These are phyloP conservation scores for Drosophila auraria DNA, from an alignment of 1,140 invertebrate genomes.

Conservation along the genomic window DNA sequence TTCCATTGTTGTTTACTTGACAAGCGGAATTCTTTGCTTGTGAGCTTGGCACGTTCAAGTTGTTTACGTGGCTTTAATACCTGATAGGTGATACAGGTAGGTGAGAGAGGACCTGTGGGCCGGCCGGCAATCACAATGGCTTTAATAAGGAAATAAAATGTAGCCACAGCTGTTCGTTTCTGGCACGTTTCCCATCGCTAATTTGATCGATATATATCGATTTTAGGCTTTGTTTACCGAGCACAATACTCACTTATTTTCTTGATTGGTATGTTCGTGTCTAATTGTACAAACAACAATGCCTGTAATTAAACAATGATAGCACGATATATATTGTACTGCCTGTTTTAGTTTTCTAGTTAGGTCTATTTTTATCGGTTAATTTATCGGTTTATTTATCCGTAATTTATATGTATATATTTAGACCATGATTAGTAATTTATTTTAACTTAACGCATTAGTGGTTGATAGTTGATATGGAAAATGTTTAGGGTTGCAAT, in stretches of 20 bases:
- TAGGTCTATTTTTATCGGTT: background rate
- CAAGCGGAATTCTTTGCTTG: slow-evolving; percentile 20
- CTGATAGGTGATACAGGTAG: slow-evolving; percentile 6
- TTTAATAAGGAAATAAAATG: slow-evolving; percentile 7
- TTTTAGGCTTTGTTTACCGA: background rate
- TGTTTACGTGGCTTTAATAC: slow-evolving; percentile 23
- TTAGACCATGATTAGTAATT: background rate
- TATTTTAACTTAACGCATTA: too few species aligned
- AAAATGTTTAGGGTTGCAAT: background rate
- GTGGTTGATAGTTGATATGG: background rate
- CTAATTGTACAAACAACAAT: background rate
- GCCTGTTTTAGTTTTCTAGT: too few species aligned
- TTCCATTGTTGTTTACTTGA: slow-evolving; percentile 45
- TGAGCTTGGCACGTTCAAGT: slow-evolving; percentile 37
- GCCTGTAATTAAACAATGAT: background rate
- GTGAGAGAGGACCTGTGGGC: background rate
- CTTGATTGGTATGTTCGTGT: background rate
- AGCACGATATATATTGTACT: background rate
- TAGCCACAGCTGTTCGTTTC: background rate
- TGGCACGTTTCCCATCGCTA: background rate
- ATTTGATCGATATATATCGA: background rate
- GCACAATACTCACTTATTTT: too few species aligned
- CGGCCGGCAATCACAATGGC: background rate
- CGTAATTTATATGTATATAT: too few species aligned
- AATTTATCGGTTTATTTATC: too few species aligned